A percentile compares a stretch with the other conserved stretches of the same genome.
Evolutionary conservation across 2,797 vertebrate species (phyloP).

Genomic region (Enteromius afrohamiltoni): DNA sequence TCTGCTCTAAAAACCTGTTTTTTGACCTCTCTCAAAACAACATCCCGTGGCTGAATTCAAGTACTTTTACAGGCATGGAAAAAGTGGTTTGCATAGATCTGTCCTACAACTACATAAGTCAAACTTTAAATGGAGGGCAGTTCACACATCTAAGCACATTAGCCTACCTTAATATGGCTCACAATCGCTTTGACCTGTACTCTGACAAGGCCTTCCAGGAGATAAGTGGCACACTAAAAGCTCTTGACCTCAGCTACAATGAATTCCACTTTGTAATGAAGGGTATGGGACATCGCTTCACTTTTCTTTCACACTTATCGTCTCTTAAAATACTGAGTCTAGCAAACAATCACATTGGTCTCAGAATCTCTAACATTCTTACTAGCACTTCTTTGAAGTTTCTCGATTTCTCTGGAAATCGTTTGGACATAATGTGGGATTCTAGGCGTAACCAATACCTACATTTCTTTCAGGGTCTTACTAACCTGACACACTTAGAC

Average conservation of each 20-base stretch:
- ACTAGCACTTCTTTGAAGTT: constrained; percentile 75
- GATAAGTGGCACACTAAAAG: constrained; percentile 73
- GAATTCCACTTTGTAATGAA: constrained; percentile 82
- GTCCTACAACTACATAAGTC: constrained; percentile 83
- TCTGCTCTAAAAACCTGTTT: constrained; percentile 63
- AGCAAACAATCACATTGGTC: constrained; percentile 78
- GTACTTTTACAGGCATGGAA: constrained; percentile 77
- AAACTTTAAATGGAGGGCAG: constrained; percentile 66
- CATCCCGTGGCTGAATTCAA: constrained; percentile 70
- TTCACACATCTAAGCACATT: constrained; percentile 72
- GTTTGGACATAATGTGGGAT: constrained; percentile 79
- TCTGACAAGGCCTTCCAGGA: constrained; percentile 71
- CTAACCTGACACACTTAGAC: constrained; percentile 75
- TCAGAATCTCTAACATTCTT: constrained; percentile 72
- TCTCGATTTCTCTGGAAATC: constrained; percentile 78
- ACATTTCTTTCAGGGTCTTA: constrained; percentile 77
- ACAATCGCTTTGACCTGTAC: constrained; percentile 84
- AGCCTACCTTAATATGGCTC: constrained; percentile 76
- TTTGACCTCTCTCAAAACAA: constrained; percentile 83
- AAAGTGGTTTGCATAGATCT: constrained; percentile 78
- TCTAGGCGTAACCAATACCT: constrained; percentile 72
- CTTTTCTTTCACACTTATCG: constrained; percentile 72
- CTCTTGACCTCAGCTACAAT: constrained; percentile 81
- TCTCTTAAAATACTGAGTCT: constrained; percentile 76
- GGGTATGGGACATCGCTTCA: constrained; percentile 80